These are phyloP conservation scores for Epinotia ramella DNA, from an alignment of 2,888 invertebrate genomes.

Conservation along the genomic window DNA sequence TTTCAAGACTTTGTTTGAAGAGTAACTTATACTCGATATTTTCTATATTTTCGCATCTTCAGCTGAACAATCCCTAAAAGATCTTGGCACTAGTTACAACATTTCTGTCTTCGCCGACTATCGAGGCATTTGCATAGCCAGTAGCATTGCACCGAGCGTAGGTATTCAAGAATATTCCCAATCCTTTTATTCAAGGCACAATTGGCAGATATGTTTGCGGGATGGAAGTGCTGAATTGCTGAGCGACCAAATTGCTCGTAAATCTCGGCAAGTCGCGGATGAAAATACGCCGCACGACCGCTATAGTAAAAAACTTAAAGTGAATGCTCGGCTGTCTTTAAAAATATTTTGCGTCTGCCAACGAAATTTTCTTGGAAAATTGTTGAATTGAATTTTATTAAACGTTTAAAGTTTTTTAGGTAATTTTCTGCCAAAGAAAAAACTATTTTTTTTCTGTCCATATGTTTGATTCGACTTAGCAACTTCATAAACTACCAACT, in stretches of 20 bases:
- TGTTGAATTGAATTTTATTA: background rate
- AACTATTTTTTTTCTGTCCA: background rate
- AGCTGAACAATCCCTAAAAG: background rate
- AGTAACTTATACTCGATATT: no score
- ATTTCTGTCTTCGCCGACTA: constrained; percentile 5
- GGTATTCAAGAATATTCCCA: constrained; percentile 18
- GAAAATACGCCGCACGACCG: constrained; percentile 73
- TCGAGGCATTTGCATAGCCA: background rate
- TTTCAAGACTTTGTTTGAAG: background rate
- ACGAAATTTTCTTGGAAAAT: background rate
- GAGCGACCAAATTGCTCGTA: constrained; percentile 76
- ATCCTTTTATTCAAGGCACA: constrained; percentile 34
- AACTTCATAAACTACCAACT: no score
- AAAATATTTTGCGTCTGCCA: constrained; percentile 30
- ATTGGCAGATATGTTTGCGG: constrained; percentile 77
- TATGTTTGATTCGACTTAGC: no score
- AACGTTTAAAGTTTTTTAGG: background rate
- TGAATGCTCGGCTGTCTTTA: constrained; percentile 51
- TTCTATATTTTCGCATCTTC: no score
- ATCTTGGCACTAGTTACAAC: constrained; percentile 17
- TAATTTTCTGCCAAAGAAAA: background rate
- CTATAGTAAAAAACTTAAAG: constrained; percentile 53
- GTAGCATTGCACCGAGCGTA: constrained; percentile 12
- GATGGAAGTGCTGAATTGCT: constrained; percentile 79
- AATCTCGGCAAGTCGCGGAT: constrained; percentile 74